Evolutionary conservation across 2,113 vertebrate species (phyloP), one percentile per base, ranked within the genome.

Genomic region (Cercopithecus mona): DNA sequence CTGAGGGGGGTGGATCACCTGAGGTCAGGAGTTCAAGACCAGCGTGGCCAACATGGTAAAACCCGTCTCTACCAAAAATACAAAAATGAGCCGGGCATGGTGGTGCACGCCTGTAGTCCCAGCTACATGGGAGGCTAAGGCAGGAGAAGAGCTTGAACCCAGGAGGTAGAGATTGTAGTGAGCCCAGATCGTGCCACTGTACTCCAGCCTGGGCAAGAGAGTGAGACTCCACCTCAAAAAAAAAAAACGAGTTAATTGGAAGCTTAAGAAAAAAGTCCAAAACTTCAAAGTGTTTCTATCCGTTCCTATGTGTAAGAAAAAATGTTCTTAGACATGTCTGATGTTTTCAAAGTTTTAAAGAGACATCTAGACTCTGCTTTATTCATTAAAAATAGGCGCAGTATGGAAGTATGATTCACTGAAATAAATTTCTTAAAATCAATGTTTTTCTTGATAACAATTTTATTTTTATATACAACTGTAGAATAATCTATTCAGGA

Each of bases 391-490:
- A 93, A 43, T 83, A 27, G 59, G 45, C 59, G 55, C 4, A 80
- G 30, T 82, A 35, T 59, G 57, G 20, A 66, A 75, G 12, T 16
- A 66, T 38, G 12, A 92, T 38, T 88, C 59, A 78, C 50, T 59
- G 8, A 93, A 97, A 93, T 30, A 52, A 59, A n/a, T 35, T 61
- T 84, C 96, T 80, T 59, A 88, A 86, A 92, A 52, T 66, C 68
- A 70, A 8, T 80, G 50, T 68, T 84, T 90, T 86, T 23, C 59
- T 72, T 22, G 27, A 8, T 89, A 88, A 73, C 25, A 55, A 50
- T 27, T 48, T 78, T 86, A 20, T 40, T 88, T 95, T 85, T 75
- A 89, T 27, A 80, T 30, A 79, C 3, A 82, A 64, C 48, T 57
- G 7, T 6, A 92, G 72, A 94, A 80, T 80, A 80, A 95, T 84